Conservation (phyloP, 2,113 vertebrate genomes). For the Polypterus bichir region DNA sequence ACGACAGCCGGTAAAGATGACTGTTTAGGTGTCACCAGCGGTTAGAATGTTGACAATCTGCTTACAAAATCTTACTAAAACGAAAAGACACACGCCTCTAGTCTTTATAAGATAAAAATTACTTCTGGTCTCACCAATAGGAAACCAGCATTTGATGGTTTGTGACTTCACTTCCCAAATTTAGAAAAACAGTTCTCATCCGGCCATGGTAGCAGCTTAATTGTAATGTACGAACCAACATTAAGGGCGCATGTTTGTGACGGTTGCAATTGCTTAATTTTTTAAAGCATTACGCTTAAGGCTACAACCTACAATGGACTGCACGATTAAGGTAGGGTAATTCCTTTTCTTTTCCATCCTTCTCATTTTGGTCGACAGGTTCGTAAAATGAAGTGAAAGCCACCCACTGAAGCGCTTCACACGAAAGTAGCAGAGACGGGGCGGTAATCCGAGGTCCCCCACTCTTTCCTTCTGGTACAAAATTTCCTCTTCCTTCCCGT, state of each 20-base stretch:
- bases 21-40: too few species aligned
- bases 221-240: conserved; percentile 52
- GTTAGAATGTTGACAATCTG: not conserved
- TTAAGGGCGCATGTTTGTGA: conserved; percentile 36
- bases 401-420: conserved; percentile 32
- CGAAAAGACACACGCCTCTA: conserved; percentile 2
- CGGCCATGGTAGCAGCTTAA: conserved; percentile 53
- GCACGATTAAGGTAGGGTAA: conserved; percentile 65
- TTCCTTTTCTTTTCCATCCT: conserved; percentile 4
- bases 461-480: conserved; percentile 80
- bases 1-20: too few species aligned
- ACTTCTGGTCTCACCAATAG: conserved; percentile 39
- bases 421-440: conserved; percentile 30
- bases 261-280: conserved; percentile 35
- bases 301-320: conserved; percentile 55
- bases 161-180: conserved; percentile 76
- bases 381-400: conserved; percentile 31
- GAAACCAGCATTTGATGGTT: conserved; percentile 29
- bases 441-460: conserved; percentile 61
- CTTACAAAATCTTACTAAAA: not conserved
- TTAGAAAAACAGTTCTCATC: conserved; percentile 46
- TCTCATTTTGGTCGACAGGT: not conserved
- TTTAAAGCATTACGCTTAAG: conserved; percentile 33
- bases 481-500: conserved; percentile 83
- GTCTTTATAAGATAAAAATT: conserved; percentile 10